Conservation (phyloP, 2,888 invertebrate genomes). For the Melangyna quadrimaculata region DNA sequence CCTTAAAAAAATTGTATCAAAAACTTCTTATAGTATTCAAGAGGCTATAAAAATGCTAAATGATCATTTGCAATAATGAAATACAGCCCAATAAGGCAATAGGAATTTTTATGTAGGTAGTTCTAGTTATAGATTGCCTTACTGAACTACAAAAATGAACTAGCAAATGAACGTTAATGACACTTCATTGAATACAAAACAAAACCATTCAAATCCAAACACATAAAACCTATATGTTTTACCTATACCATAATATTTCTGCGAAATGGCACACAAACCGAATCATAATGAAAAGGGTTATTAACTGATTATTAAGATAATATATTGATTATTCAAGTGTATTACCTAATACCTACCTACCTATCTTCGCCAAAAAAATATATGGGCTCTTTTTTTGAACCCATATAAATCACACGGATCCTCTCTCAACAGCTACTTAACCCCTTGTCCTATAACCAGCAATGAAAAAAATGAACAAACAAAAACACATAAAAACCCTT, state of each 20-base stretch:
- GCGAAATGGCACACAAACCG: conserved; percentile 22
- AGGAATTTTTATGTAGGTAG: no score
- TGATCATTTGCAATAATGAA: no score
- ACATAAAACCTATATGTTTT: neutral
- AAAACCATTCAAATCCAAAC: neutral
- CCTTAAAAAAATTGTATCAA: no score
- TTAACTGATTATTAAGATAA: conserved; percentile 40
- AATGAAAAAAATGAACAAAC: neutral
- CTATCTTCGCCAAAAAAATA: no score
- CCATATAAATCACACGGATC: conserved; percentile 44
- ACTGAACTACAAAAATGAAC: neutral
- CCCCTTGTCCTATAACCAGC: conserved; percentile 46
- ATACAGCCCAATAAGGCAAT: no score
- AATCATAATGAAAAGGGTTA: conserved; percentile 30
- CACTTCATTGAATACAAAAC: neutral
- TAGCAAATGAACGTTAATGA: neutral
- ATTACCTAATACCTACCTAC: neutral
- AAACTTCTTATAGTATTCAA: no score
- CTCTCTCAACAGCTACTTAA: conserved; percentile 61
- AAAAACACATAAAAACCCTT: conserved; percentile 17
- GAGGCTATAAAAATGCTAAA: no score
- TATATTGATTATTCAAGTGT: conserved; percentile 26
- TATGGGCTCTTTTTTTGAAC: neutral
- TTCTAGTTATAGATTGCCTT: neutral
- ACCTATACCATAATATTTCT: conserved; percentile 11